Evolutionary conservation across 2,113 vertebrate genomes (phyloP).

Genomic region (Arvicanthis niloticus): DNA sequence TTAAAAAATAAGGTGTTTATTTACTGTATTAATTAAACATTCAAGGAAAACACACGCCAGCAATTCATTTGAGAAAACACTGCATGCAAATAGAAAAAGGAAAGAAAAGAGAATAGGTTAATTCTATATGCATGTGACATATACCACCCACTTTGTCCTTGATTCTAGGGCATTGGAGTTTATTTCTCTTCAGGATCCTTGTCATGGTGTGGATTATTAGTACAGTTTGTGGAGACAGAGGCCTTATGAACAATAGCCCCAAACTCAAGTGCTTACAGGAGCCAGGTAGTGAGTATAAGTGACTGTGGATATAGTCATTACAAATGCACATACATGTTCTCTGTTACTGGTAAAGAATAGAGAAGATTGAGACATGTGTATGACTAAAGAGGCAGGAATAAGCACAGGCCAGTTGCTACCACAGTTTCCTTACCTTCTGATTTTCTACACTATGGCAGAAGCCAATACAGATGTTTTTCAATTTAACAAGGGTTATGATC

Average conservation of each 20-base stretch:
- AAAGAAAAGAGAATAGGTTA: constrained; percentile 58
- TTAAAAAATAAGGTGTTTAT: constrained; percentile 68
- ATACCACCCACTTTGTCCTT: constrained; percentile 41
- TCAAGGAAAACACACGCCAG: constrained; percentile 63
- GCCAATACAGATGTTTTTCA: neutral
- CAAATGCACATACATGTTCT: accelerated
- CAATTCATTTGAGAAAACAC: constrained; percentile 75
- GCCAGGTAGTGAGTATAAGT: neutral
- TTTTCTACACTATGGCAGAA: neutral
- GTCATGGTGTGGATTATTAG: neutral
- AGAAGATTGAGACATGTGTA: accelerated
- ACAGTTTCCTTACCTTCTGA: neutral
- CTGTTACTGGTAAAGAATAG: neutral
- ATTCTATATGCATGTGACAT: constrained; percentile 57
- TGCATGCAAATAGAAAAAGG: constrained; percentile 54
- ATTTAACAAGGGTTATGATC: neutral
- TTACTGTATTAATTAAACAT: constrained; percentile 77
- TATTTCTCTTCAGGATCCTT: neutral
- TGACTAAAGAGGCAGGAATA: neutral
- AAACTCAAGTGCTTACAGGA: neutral
- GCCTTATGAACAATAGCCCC: neutral
- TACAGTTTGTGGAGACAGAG: neutral
- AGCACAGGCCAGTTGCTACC: neutral
- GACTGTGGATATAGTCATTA: neutral
- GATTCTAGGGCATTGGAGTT: constrained; percentile 22